Base-by-base conservation (phyloP, 2,797 vertebrate species). In the Macropus fuliginosus region DNA sequence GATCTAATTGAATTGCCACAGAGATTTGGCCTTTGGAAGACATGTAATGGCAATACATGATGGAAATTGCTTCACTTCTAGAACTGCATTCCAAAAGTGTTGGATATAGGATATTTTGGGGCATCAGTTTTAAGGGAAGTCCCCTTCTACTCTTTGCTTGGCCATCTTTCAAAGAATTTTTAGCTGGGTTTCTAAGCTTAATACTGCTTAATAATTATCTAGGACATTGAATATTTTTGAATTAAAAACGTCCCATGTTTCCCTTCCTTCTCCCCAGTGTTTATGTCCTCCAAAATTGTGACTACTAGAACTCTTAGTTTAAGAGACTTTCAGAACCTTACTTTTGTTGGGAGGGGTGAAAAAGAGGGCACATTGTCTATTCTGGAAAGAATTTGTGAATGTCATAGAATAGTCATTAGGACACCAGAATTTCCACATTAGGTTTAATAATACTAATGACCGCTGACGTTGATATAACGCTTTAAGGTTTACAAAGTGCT, bases 341-440 rank as follows among this genome's bases (percentile, higher is more conserved):
- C 96, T 98, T 97, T 90, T 96, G 87, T 52, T 6, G 10, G 40
- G 74, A 87, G 40, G 74, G 74, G 74, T 87, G 21, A 87, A 46
- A 50, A 50, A 24, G 10, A 87, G 74, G 93, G 96, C 96, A 97
- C 94, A 91, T 96, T 98, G 97, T 97, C 97, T 98, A 96, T 98
- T 98, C 97, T 92, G 93, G 95, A 96, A 97, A 98, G 97, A 97
- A 98, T 91, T 96, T 97, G 97, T 94, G 96, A 98, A 98, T 97
- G 91, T 92, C 96, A 94, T 91, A 46, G 94, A 93, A 56, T 92
- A 92, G 94, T 97, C 97, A 95, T 96, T 91, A 96, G 94, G 96
- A 92, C 92, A 91, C 93, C 5, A 54, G 29, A 66, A 94, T 89
- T 96, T 96, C 96, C 97, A 97, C 97, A 97, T 97, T 97, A 97